Evolutionary conservation across 2,888 invertebrate species (phyloP), one percentile per base, ranked within the genome.

Genomic region (Watsonalla cultraria): DNA sequence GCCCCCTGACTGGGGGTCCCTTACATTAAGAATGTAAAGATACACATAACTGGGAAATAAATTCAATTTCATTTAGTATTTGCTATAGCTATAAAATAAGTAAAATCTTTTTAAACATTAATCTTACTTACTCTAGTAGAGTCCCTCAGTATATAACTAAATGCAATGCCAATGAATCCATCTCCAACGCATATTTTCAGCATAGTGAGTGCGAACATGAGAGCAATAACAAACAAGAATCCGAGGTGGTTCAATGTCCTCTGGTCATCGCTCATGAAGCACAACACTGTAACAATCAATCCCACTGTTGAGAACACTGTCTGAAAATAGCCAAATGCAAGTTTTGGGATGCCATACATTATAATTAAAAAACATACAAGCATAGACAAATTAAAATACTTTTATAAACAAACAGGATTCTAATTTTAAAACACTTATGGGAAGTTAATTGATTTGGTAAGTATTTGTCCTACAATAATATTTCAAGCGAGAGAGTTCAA

Each of bases 261-360:
- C 42, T 70, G 60, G 13, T 68, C 56, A 2, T 74, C 71, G 5
- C 63, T 66, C 64, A 86, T 59, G 53, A 63, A 0, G 59, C 55
- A 72, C 55, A 89, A 58, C n/a, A 74, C 80, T 78, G 79, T 75
- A 73, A 85, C 78, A 74, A 87, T 80, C 58, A 86, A 73, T 68
- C 74, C 82, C 65, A 84, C 84, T 59, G 85, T 75, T 70, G 80
- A 72, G 64, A 86, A 80, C 61, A 80, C 66, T 64, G 78, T 81
- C 89, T 89, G 86, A 81, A 88, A 87, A 73, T 57, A 71, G 59
- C 54, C 55, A 71, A 72, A 54, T 60, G 42, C 58, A 58, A 55
- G 57, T 47, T 57, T 62, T 60, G 59, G 55, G 39, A 47, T 45
- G 13, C 14, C 14, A 48, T 14, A 11, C 47, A 39, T 55, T 37